Conservation (phyloP, 2,113 vertebrate species). For the Rostratula benghalensis region DNA sequence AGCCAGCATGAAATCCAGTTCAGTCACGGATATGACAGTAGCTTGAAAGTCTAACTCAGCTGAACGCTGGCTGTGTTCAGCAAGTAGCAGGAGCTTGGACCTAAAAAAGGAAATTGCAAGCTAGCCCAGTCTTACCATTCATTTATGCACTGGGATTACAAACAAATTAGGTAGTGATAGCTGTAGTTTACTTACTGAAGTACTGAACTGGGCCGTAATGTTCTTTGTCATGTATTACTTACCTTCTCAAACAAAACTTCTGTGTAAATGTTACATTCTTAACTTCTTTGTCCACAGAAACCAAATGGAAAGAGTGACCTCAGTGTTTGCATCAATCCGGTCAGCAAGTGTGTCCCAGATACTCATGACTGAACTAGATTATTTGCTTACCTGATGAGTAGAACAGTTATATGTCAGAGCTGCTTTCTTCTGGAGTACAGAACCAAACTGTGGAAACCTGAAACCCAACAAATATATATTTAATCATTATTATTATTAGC, state of each 20-base stretch:
- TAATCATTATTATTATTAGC: background rate
- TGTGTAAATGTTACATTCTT: background rate
- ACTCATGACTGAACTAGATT: background rate
- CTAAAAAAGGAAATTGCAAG: background rate
- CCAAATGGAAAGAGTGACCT: conserved; percentile 20
- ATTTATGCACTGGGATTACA: background rate
- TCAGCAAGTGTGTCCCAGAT: background rate
- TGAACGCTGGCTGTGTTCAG: background rate
- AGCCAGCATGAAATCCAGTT: background rate
- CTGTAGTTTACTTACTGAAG: background rate
- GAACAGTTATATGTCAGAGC: background rate
- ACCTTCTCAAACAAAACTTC: conserved; percentile 8
- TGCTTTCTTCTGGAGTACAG: background rate
- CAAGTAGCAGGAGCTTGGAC: background rate
- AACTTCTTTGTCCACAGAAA: conserved; percentile 1
- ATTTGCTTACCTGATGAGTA: background rate
- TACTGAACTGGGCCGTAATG: background rate
- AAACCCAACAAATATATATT: background rate
- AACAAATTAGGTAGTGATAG: background rate
- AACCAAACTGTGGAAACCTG: background rate
- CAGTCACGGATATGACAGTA: background rate
- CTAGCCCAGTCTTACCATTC: background rate
- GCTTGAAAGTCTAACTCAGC: background rate
- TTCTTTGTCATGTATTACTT: background rate
- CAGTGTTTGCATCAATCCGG: background rate